Base-by-base conservation (phyloP, 2,113 vertebrate species). In the Takifugu flavidus region DNA sequence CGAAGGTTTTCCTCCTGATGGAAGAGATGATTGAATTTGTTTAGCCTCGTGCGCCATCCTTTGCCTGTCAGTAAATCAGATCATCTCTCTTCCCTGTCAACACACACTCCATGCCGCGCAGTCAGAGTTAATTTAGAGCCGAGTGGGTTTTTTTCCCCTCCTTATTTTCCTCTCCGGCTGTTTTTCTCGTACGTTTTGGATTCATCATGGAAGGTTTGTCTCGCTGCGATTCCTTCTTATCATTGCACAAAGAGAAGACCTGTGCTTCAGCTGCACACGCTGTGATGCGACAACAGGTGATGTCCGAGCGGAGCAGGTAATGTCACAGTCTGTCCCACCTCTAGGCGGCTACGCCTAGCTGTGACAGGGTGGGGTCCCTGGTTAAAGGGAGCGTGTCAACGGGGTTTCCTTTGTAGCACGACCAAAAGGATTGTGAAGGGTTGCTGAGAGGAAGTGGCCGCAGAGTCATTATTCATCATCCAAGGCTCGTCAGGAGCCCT, bases 11-110 rank as follows among this genome's bases (percentile, higher is more conserved):
- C 73, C 79, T 85, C 79, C 74, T 87, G 79, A 89, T 87, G 82
- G 82, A 80, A 75, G 80, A 84, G 85, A 88, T 91, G 83, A 90
- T 90, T 89, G 85, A 77, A 89, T 90, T 91, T 88, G 87, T 89
- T 90, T 88, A 85, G 85, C 84, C 83, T 87, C 67, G 55, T 26
- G 59, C 65, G 82, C 62, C 67, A 74, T 80, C 65, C 67, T 73
- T 82, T 65, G 73, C 79, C 75, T 57, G 80, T 85, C 85, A 77
- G 80, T 84, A 85, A 88, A 89, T 92, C 89, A 78, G 82, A 89
- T 90, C 87, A 88, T 69, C 65, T 55, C 76, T 71, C 82, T 85
- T 82, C 80, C 15, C 88, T 82, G 89, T 91, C 91, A 90, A 87
- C 90, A 85, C 74, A 3, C 27, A 66, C 85, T 87, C 83, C 89